phyloP scores from a whole-genome alignment of 2,113 vertebrate genomes.

The Gambusia holbrooki region DNA sequence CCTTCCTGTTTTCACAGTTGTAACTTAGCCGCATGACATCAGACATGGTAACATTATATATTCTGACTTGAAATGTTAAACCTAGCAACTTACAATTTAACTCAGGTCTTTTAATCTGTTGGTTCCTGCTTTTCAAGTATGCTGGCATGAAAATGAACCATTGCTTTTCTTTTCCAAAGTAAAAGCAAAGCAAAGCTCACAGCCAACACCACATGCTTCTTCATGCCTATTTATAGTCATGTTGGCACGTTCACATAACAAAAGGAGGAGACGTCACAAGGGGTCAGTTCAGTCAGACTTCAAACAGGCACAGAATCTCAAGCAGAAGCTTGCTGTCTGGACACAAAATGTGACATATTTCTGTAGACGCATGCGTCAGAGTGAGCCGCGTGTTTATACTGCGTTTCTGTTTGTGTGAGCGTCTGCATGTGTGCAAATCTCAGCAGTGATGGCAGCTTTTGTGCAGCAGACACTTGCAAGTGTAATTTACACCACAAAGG shows the following conservation, averaged over 20 bases:
- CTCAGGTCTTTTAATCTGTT: background rate
- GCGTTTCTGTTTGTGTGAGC: background rate
- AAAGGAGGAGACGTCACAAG: conserved; percentile 34
- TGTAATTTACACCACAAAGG: background rate
- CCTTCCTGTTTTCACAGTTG: conserved; percentile 19
- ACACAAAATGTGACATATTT: conserved; percentile 4
- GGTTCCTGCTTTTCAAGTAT: background rate
- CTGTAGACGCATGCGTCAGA: conserved; percentile 1
- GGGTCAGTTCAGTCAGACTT: conserved; percentile 38
- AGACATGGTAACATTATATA: background rate
- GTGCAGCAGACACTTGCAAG: background rate
- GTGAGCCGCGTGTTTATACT: conserved; percentile 4
- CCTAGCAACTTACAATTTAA: conserved; percentile 8
- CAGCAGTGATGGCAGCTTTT: no score
- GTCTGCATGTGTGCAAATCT: no score
- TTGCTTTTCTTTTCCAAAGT: conserved; percentile 16
- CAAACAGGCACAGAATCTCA: conserved; percentile 29
- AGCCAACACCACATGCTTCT: conserved; percentile 40
- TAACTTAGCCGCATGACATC: conserved; percentile 20
- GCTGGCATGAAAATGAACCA: conserved; percentile 25
- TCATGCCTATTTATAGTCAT: conserved; percentile 57
- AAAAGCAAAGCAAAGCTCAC: conserved; percentile 31
- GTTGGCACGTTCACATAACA: conserved; percentile 27
- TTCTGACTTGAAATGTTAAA: conserved; percentile 4
- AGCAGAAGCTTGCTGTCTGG: conserved; percentile 16